Evolutionary conservation across 2,797 vertebrate genomes (phyloP).

Genomic region (Delichon dasypus): DNA sequence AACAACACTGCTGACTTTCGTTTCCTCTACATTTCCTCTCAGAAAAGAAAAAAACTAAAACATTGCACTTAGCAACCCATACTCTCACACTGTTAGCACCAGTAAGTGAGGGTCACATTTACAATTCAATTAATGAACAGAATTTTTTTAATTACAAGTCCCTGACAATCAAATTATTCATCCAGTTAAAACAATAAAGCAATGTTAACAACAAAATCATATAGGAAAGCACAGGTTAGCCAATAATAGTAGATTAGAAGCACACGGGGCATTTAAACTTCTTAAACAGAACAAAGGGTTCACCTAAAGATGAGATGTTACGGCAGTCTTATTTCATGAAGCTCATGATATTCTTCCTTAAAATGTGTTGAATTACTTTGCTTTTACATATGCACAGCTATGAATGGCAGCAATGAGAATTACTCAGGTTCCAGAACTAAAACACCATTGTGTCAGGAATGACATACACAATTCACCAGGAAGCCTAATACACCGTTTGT

Average conservation of each 20-base stretch:
- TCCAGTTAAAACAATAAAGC: not conserved
- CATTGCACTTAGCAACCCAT: not conserved
- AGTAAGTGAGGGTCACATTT: not conserved
- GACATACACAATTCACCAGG: not conserved
- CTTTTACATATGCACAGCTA: not conserved
- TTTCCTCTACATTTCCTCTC: not conserved
- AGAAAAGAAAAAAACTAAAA: not conserved
- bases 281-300: not conserved
- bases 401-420: not conserved
- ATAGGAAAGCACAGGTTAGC: not conserved
- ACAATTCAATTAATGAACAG: not conserved
- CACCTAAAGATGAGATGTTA: not conserved
- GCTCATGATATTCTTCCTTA: not conserved
- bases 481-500: not conserved
- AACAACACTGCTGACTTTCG: rapidly evolving
- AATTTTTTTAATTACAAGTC: not conserved
- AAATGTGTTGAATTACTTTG: not conserved
- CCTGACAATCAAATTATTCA: not conserved
- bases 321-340: not conserved
- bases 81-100: not conserved
- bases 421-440: not conserved
- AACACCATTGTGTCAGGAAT: not conserved
- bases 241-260: not conserved
- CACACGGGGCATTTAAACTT: not conserved
- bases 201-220: not conserved